Base-by-base conservation (phyloP, 1,140 invertebrate genomes). In the Magallana angulata region DNA sequence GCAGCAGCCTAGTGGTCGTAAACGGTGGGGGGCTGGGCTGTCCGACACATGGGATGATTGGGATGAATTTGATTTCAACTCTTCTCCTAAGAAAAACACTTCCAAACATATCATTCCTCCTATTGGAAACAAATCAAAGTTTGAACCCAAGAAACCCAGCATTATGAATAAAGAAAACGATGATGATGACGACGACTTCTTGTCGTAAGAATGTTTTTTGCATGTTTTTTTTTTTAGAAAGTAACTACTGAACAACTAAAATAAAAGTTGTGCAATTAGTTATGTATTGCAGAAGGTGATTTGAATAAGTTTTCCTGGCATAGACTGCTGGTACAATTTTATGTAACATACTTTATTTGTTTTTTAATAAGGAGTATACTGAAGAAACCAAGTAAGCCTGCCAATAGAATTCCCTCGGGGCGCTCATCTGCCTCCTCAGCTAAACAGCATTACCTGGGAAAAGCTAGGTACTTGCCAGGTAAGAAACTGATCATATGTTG, bases 361-460 rank as follows among this genome's bases (percentile, higher is more conserved):
- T 48, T 1, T 48, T 48, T 48, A 48, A 48, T 48, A 48, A 87
- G 89, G 88, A 86, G 81, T 82, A 87, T 89, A 64, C 57, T 90
- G 58, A 89, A 90, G 57, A 89, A 87, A 59, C 48, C 81, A 0
- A 82, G 48, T 82, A 82, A 93, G 90, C 90, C 93, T 93, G 24
- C 84, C 16, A 91, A 94, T 89, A 90, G 89, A 80, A 64, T 91
- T 64, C 92, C 92, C 85, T 93, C 93, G 80, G 92, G 93, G 59
- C 88, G 92, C 16, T 93, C 94, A 24, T 90, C 92, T 89, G 92
- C 95, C 11, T 92, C 96, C 5, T 97, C 96, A 48, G 96, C 96
- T 0, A 97, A 97, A 90, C 96, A 97, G 90, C 96, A 97, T 91
- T 97, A 97, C 93, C 91, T 97, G 62, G 96, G 95, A 68, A 96